Percentiles rank a stretch among this genome's conserved stretches.
Evolutionary conservation across 1,140 invertebrate species (phyloP).

Genomic region (Drosophila triauraria): DNA sequence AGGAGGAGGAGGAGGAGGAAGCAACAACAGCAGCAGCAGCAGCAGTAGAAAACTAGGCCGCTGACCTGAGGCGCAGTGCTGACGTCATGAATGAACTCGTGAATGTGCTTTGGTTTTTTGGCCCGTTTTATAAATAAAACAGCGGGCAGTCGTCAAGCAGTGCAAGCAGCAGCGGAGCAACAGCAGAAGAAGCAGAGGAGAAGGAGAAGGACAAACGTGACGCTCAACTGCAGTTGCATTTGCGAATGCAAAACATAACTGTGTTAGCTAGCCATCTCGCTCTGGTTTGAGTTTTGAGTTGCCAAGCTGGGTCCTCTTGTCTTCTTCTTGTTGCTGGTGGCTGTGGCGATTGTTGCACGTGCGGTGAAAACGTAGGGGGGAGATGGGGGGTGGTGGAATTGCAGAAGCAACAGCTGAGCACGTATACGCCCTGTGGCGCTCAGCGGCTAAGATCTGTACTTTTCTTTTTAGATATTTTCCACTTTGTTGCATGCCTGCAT

Average conservation of each 20-base stretch:
- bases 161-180: conserved; percentile 20
- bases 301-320: background rate
- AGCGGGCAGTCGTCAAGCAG: conserved; percentile 45
- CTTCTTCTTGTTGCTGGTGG: conserved; percentile 27
- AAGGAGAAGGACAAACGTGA: conserved; percentile 51
- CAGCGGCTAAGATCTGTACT: conserved; percentile 27
- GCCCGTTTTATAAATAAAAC: conserved; percentile 54
- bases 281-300: background rate
- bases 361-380: conserved; percentile 1
- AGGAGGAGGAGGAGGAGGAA: conserved; percentile 3
- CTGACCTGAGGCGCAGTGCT: conserved; percentile 79
- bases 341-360: conserved; percentile 33
- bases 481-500: conserved; percentile 58
- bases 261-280: conserved; percentile 10
- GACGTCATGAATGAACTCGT: conserved; percentile 84
- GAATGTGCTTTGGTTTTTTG: conserved; percentile 61
- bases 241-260: conserved; percentile 35
- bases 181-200: background rate
- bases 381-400: conserved; percentile 8
- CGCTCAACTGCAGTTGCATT: conserved; percentile 42
- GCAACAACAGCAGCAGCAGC: conserved; percentile 3
- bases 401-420: conserved; percentile 60
- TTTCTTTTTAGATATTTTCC: conserved; percentile 33
- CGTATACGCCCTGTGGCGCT: conserved; percentile 60
- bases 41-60: conserved; percentile 75